phyloP scores from a whole-genome alignment of 2,888 invertebrate genomes.

The Acrobasis repandana region DNA sequence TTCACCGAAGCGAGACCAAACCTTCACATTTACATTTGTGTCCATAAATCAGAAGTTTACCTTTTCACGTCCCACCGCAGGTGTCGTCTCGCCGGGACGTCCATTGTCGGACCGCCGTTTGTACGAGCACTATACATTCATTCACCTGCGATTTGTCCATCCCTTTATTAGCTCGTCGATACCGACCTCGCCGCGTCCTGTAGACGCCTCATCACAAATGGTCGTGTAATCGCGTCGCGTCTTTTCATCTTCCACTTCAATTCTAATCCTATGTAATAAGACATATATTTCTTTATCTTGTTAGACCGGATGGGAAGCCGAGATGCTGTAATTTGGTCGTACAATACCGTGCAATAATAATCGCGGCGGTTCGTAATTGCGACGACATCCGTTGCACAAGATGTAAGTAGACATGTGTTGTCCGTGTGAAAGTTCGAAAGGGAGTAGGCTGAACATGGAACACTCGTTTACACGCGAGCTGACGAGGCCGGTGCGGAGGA shows the following conservation, averaged over 20 bases:
- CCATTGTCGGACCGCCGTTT: conserved; percentile 51
- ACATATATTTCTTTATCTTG: conserved; percentile 36
- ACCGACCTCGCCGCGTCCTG: conserved; percentile 48
- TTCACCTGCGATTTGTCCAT: conserved; percentile 66
- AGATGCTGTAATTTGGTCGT: conserved; percentile 77
- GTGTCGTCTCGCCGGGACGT: conserved; percentile 53
- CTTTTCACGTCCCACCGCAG: conserved; percentile 56
- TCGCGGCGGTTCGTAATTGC: conserved; percentile 75
- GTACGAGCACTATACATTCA: conserved; percentile 47
- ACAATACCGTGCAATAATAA: conserved; percentile 79
- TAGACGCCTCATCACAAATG: conserved; percentile 36
- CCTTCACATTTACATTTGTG: conserved; percentile 47
- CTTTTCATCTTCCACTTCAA: conserved; percentile 29
- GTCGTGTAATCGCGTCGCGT: conserved; percentile 41
- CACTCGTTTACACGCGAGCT: conserved; percentile 42
- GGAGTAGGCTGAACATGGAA: conserved; percentile 33
- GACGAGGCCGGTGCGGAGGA: conserved; percentile 2
- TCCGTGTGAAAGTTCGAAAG: conserved; percentile 77
- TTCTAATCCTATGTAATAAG: conserved; percentile 40
- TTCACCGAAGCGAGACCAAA: conserved; percentile 61
- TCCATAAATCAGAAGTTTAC: conserved; percentile 65
- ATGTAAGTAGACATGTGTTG: conserved; percentile 57
- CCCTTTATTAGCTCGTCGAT: conserved; percentile 58
- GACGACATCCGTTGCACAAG: conserved; percentile 73
- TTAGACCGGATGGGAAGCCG: conserved; percentile 76